Base-by-base conservation (phyloP, 2,113 vertebrate genomes). In the Aptenodytes patagonicus region DNA sequence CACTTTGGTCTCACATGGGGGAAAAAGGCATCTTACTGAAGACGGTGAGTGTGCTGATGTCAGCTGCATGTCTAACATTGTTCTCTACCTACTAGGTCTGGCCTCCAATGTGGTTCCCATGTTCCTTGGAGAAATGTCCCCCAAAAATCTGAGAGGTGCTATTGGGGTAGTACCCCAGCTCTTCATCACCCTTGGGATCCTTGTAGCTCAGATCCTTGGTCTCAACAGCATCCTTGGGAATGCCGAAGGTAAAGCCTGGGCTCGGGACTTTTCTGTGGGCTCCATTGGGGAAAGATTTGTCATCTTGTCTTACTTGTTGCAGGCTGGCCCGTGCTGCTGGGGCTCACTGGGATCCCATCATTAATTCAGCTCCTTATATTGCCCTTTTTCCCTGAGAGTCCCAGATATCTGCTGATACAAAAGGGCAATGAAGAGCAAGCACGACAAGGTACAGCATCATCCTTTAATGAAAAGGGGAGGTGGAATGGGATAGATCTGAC, bases 31-130 rank as follows among this genome's bases (percentile, higher is more conserved):
- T 69, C 57, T 76, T 49, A 16, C 40, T 85, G 86, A 18, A 49
- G 80, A 3, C 2, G 26, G 6, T 12, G 60, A 57, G 32, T 6
- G 25, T 34, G 57, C 26, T 66, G 51, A 24, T 1, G 4, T 49
- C 68, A 61, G 60, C 70, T 93, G 16, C 40, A 9, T 1, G 28
- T 34, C 57, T 77, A 2, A 75, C 17, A 1, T 10, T n/a, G 42
- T 29, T 71, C 73, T 83, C 57, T 32, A 7, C 19, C 54, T 26
- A 4, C 66, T 86, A 99, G 99, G 99, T 55, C 96, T 99, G 89
- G 99, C 99, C 13, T 99, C 99, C 96, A 99, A 96, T 0, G 99
- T 99, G 69, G 99, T 99, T 77, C 99, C 99, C 21, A 99, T 99
- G 99, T 99, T 99, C 97, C 92, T 99, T 46, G 99, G 99, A n/a